Base-by-base conservation (phyloP, 2,113 vertebrate species). In the Amblyopsis rosae region DNA sequence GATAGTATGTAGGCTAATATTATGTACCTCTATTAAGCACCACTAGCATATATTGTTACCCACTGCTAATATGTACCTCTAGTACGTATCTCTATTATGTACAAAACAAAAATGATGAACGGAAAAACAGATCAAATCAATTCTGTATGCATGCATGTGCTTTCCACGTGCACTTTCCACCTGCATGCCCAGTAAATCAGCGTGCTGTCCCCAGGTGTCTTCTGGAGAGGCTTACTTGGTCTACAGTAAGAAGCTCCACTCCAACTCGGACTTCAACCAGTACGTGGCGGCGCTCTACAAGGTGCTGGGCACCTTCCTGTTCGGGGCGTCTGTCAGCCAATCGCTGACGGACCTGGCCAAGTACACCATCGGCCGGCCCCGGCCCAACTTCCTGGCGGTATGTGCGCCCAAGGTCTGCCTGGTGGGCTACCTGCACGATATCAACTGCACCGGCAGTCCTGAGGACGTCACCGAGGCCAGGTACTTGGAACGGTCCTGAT, bases 341-440 rank as follows among this genome's bases (percentile, higher is more conserved):
- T 96, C 95, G 0, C 90, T 99, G 32, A 99, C 98, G 0, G 96
- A 98, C 86, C 91, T 99, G 67, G 96, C 96, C 61, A 99, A 99
- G 62, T 98, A 93, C 85, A 96, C 94, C 76, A 95, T 96, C 0
- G 96, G 97, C 16, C 96, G 96, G 0, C 94, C 96, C 0, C 90
- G 97, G 46, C 98, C 98, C 0, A 96, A 95, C 87, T 99, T 99
- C 90, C 82, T 98, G 85, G 91, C 93, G 0, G 93, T 98, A 5
- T 99, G 97, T n/a, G 73, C 88, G 3, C 96, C 96, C 0, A 94
- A 91, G 75, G 92, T 88, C 70, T 99, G 97, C 1, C 1, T 26
- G 26, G 12, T 57, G 8, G 98, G 96, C 0, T 93, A 96, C 83
- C 70, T 93, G 86, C 67, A 16, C 11, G 82, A 88, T 6, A 88